Conservation (phyloP, 2,797 vertebrate species). For the Luscinia luscinia region DNA sequence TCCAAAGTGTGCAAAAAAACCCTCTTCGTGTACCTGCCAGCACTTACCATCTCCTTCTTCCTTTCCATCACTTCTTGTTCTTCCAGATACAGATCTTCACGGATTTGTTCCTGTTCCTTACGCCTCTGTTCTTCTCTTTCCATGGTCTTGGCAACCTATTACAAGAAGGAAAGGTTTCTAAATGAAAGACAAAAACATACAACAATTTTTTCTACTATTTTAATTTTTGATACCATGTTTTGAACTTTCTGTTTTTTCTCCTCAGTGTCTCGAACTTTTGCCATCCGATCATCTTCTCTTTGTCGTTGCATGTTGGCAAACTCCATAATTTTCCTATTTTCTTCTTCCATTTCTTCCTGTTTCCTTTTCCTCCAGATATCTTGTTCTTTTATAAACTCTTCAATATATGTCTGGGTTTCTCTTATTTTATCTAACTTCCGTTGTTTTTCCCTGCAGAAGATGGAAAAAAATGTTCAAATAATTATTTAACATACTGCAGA, state of each 20-base stretch:
- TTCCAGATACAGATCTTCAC: constrained; percentile 86
- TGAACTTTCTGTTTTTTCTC: constrained; percentile 83
- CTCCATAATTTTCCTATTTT: constrained; percentile 88
- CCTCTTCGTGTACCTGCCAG: background rate
- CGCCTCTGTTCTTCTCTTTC: constrained; percentile 78
- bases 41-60: constrained; percentile 84
- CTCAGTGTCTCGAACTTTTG: constrained; percentile 80
- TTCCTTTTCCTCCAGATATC: constrained; percentile 86
- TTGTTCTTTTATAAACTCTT: constrained; percentile 89
- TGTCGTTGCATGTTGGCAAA: constrained; percentile 81
- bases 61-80: constrained; percentile 83
- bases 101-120: constrained; percentile 86
- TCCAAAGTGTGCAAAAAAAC: background rate
- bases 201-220: background rate
- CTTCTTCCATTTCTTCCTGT: constrained; percentile 88
- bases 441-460: constrained; percentile 83
- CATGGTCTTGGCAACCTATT: constrained; percentile 85
- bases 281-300: constrained; percentile 81
- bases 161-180: background rate
- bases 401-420: constrained; percentile 83
- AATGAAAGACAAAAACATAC: background rate
- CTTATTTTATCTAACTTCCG: constrained; percentile 87
- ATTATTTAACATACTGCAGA: background rate
- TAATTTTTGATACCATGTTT: constrained; percentile 76
- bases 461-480: background rate